Evolutionary conservation across 1,140 invertebrate species (phyloP), one percentile per base, ranked within the genome.

Genomic region (Apolygus lucorum): DNA sequence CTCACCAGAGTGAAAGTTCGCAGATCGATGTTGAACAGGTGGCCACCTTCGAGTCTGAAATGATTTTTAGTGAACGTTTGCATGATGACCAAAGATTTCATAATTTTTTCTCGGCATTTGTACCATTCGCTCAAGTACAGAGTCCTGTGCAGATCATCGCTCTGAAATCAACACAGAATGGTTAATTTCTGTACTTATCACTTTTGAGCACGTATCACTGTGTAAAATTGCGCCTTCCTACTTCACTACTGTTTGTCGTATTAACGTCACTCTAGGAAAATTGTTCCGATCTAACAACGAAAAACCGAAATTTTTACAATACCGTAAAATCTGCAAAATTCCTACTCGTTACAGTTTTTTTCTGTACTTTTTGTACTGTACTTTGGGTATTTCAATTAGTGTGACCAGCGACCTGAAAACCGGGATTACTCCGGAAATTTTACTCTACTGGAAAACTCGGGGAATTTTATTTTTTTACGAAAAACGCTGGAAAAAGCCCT

Each of bases 11-110:
- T 25, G 29, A 71, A 71, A 28, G 67, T 71, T 25, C 26, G 21
- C n/a, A 71, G 42, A 54, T 42, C 28, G 11, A 71, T 68, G 17
- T 22, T 17, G 63, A 71, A 71, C 14, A 71, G 21, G 28, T 68
- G 70, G 4, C 70, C 70, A 26, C 70, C 70, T 65, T 71, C 52
- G 17, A 71, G 52, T 29, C 67, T 63, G 27, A 71, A 71, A 52
- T 68, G 70, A n/a, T 29, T 68, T 54, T 71, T 71, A 2, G 70
- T 71, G 24, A 68, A 71, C 1, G 67, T 68, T 66, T 71, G 49
- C 66, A 68, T 68, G 17, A 71, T 49, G 17, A 68, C 65, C 1
- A 71, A 8, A 11, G 67, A 68, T 34, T 66, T 71, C 42, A 68
- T 68, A 4, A 71, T 63, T 27, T 49, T 71, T 28, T 52, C 29